These are phyloP conservation scores for Suricata suricatta DNA, from an alignment of 2,113 vertebrate genomes.

Conservation along the genomic window DNA sequence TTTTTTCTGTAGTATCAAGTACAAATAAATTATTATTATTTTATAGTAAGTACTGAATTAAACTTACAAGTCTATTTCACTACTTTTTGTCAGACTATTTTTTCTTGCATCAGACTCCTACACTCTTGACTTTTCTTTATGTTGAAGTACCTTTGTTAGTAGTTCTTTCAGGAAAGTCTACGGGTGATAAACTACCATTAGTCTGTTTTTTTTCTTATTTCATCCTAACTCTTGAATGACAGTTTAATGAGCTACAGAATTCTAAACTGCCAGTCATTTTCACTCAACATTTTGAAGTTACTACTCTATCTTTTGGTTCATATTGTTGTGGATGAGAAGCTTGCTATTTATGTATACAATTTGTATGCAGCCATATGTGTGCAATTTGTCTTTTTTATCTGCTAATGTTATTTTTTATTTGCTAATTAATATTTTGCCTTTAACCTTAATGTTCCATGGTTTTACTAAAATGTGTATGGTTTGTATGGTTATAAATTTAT, in stretches of 20 bases:
- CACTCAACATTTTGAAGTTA: neutral
- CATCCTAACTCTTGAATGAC: neutral
- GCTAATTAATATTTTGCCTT: neutral
- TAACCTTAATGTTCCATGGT: neutral
- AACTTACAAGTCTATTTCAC: neutral
- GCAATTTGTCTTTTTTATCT: neutral
- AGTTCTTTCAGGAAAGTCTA: neutral
- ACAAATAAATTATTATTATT: neutral
- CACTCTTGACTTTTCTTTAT: neutral
- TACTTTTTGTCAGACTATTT: neutral
- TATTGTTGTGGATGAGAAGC: neutral
- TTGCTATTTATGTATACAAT: neutral
- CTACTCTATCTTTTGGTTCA: neutral
- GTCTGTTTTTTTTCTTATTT: neutral
- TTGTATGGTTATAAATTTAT: neutral
- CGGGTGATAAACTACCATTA: neutral
- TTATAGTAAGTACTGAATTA: neutral
- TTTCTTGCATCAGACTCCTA: neutral
- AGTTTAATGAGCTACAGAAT: neutral
- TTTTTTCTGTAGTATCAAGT: neutral
- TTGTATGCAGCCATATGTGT: neutral
- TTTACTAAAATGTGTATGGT: neutral
- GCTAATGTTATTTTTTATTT: neutral
- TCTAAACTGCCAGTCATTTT: neutral
- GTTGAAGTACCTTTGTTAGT: neutral